Base-by-base conservation (phyloP, 2,113 vertebrate species). In the Seriola dumerili region DNA sequence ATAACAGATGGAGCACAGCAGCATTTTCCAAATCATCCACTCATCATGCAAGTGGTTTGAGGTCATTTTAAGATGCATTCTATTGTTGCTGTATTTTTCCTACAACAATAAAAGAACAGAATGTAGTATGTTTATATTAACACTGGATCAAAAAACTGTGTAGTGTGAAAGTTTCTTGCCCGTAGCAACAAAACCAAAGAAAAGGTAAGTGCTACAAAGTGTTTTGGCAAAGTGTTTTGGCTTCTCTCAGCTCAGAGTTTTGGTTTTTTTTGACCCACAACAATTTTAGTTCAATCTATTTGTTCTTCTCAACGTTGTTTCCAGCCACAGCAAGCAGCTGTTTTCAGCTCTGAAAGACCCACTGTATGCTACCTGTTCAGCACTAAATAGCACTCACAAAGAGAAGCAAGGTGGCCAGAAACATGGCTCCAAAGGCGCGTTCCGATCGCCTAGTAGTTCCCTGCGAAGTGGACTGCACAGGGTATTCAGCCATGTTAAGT, bases 1-100 rank as follows among this genome's bases (percentile, higher is more conserved):
- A 63, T 73, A 44, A 83, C 17, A 76, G 8, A 58, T 21, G 14
- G 14, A 79, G 59, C 67, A 66, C 72, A 34, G 63, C 64, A 21
- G 50, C 70, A 50, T 76, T 81, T 38, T 74, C 19, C 38, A 62
- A 52, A 65, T 76, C 32, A 14, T 54, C 38, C 14, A 29, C 38
- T 19, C 77, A 52, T 19, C 36, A 50, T 17, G 11, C 3, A 3
- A 19, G 7, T 7, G 4, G 14, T 72, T 17, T 72, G 38, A 73
- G 17, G 32, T 21, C 17, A 61, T 40, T 64, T 17, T 2, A 44
- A 40, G 2, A 16, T 12, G 62, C 14, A 48, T 23, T n/a, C 40
- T 7, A 21, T 40, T 23, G 5, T 40, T 36, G 40, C 58, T 71
- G 7, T 13, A 9, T 16, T 25, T 48, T 29, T 48, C 1, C 46